These are phyloP conservation scores for Peromyscus polionotus DNA, from an alignment of 2,113 vertebrate species.

Conservation along the genomic window DNA sequence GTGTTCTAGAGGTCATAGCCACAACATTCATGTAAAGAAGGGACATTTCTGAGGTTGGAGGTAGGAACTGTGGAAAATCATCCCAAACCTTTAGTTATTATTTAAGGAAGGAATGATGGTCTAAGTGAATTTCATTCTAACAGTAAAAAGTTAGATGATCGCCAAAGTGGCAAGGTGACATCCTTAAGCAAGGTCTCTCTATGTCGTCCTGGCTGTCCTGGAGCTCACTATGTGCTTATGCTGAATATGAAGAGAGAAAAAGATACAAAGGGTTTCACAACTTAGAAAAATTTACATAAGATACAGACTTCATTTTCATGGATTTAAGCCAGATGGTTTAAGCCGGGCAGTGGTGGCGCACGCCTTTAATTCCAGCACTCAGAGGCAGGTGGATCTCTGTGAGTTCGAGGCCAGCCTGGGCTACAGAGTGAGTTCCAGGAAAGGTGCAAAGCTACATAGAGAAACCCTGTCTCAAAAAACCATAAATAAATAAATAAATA, in stretches of 20 bases:
- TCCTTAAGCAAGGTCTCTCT: constrained; percentile 2
- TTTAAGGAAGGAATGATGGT: constrained; percentile 1
- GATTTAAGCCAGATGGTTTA: constrained; percentile 33
- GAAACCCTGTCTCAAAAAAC: too few relatives aligned
- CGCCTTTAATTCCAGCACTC: too few relatives aligned
- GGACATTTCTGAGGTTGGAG: neutral
- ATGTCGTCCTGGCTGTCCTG: neutral
- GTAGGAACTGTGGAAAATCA: neutral
- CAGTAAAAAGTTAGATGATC: neutral
- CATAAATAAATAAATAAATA: too few relatives aligned
- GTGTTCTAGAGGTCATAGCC: neutral
- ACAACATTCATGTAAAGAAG: neutral
- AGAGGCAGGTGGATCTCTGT: too few relatives aligned
- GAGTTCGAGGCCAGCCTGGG: too few relatives aligned
- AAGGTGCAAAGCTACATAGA: too few relatives aligned
- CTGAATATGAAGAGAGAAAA: constrained; percentile 11
- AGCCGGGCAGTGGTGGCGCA: too few relatives aligned
- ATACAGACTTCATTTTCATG: constrained; percentile 54
- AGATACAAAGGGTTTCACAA: neutral
- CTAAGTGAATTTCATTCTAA: neutral
- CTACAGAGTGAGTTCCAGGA: too few relatives aligned
- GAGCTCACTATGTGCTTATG: neutral
- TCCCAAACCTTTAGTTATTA: neutral
- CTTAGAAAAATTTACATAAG: constrained; percentile 39
- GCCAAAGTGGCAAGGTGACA: neutral